Conservation (phyloP, 2,113 vertebrate species). For the Noctilio leporinus region DNA sequence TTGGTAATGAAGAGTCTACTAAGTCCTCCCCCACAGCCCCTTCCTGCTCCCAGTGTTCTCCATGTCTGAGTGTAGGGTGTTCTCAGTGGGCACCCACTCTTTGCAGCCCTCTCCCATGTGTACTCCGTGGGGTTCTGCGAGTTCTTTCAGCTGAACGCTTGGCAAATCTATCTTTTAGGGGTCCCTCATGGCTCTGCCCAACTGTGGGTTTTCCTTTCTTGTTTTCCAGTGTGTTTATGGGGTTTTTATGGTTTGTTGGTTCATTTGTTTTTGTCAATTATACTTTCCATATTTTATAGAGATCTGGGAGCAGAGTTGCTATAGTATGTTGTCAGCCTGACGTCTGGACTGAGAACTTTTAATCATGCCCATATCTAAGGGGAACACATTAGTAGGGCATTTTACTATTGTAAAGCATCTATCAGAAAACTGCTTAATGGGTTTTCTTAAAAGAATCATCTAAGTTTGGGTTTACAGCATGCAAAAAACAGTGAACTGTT, state of each 20-base stretch:
- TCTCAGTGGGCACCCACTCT: fast-evolving
- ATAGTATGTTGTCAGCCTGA: not conserved
- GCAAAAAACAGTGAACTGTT: not conserved
- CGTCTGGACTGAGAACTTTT: not conserved
- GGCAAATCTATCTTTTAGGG: not conserved
- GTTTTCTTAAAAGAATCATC: not conserved
- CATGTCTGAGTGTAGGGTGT: not conserved
- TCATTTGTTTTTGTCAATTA: not conserved
- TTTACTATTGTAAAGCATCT: not conserved
- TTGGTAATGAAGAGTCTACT: not conserved
- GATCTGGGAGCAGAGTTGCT: not conserved
- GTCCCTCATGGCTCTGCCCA: not conserved
- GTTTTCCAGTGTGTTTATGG: not conserved
- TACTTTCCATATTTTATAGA: not conserved
- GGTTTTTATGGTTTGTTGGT: too few relatives aligned
- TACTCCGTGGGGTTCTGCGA: not conserved
- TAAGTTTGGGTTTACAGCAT: not conserved
- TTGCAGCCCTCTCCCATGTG: not conserved
- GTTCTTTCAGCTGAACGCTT: not conserved
- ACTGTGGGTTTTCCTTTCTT: not conserved
- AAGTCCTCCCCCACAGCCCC: fast-evolving
- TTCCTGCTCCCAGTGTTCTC: not conserved
- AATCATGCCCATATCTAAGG: not conserved
- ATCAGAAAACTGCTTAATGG: not conserved
- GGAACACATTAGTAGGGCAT: not conserved